Conservation (phyloP, 1,140 invertebrate species). For the Plectus sambesii region DNA sequence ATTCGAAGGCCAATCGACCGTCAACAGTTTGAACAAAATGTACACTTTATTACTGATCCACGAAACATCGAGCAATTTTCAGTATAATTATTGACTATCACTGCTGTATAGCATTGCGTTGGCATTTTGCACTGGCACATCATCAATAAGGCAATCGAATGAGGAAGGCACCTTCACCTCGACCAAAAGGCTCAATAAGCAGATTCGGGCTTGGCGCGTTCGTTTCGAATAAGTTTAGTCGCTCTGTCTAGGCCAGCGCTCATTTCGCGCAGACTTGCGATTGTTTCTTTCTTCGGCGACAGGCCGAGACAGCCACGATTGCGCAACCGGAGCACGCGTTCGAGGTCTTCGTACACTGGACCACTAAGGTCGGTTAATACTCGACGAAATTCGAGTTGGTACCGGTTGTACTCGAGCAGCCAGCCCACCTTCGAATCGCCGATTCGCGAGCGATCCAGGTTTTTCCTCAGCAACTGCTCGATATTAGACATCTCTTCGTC, state of each 20-base stretch:
- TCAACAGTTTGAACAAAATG: too few relatives aligned
- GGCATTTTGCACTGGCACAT: too few relatives aligned
- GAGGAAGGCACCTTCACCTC: too few relatives aligned
- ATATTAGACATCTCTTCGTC: constrained; percentile 10
- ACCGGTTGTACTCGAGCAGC: constrained; percentile 9
- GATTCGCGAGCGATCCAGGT: constrained; percentile 5
- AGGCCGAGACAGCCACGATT: background rate
- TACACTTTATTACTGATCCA: too few relatives aligned
- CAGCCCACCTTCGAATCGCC: constrained; percentile 4
- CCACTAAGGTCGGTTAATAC: constrained; percentile 3
- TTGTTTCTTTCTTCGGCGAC: constrained; percentile 1
- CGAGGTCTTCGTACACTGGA: constrained; percentile 2
- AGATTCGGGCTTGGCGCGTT: too few relatives aligned
- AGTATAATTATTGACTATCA: too few relatives aligned
- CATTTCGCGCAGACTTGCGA: constrained; percentile 2
- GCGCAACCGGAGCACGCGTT: constrained; percentile 2
- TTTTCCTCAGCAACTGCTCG: background rate
- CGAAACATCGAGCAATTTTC: too few relatives aligned
- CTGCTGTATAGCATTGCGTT: too few relatives aligned
- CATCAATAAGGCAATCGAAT: too few relatives aligned
- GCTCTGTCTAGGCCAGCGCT: constrained; percentile 2
- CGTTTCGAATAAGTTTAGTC: too few relatives aligned
- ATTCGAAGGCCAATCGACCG: too few relatives aligned
- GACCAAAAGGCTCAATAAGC: too few relatives aligned
- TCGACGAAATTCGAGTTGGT: constrained; percentile 5